These are phyloP conservation scores for Ictalurus furcatus DNA, from an alignment of 2,113 vertebrate species.

Conservation along the genomic window DNA sequence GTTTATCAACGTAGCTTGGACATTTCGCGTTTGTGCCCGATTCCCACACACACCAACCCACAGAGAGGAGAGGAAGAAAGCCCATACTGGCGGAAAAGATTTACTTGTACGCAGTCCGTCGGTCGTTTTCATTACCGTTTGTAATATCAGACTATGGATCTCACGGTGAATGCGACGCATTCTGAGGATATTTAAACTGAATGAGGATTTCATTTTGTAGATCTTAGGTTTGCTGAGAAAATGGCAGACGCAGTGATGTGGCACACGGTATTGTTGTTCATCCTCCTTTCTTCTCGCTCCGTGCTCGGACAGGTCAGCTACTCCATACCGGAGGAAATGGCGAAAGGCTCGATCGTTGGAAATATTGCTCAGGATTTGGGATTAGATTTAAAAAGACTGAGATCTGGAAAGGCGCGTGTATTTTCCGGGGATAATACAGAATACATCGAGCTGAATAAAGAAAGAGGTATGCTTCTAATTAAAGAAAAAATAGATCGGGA, in stretches of 20 bases:
- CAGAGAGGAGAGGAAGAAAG: background rate
- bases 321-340: conserved; percentile 66
- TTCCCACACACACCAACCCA: background rate
- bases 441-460: conserved; percentile 61
- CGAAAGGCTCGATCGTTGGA: conserved; percentile 63
- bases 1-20: conserved; percentile 28
- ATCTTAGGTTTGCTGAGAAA: background rate
- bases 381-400: conserved; percentile 59
- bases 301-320: conserved; percentile 61
- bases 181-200: background rate
- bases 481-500: conserved; percentile 60
- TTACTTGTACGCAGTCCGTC: background rate
- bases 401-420: conserved; percentile 57
- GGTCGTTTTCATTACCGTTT: background rate
- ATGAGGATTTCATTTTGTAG: background rate
- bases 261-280: conserved; percentile 51
- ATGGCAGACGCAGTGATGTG: conserved; percentile 55
- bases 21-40: background rate
- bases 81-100: background rate
- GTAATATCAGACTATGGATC: too few relatives aligned
- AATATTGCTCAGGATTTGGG: conserved; percentile 69
- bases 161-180: background rate
- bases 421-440: conserved; percentile 57
- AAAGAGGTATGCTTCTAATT: conserved; percentile 56
- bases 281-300: conserved; percentile 21